Evolutionary conservation across 1,140 invertebrate genomes (phyloP), one percentile per base, ranked within the genome.

Genomic region (Patella vulgata): DNA sequence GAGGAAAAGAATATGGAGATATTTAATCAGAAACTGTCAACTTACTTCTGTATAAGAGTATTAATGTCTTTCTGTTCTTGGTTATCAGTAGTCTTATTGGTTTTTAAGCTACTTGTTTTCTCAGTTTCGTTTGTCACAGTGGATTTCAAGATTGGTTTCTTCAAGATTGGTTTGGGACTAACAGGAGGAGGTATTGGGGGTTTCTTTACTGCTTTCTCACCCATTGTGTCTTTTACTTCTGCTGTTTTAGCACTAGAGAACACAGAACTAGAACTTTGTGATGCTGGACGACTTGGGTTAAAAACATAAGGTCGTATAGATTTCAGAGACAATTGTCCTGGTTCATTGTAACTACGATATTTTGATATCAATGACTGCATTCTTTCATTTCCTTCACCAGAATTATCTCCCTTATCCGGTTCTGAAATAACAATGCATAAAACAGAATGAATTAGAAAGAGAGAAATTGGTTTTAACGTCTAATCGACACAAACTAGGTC

Each of bases 331-430:
- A 50, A 55, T 28, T 44, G 58, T 23, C 63, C 57, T 25, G 51
- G 42, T 28, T 74, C 71, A 33, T 70, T 71, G 47, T 79, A 73
- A 39, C 71, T 75, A 39, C 75, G 63, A 42, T 77, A 77, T 44
- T 76, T 79, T 44, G 75, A 76, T 48, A 77, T 77, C 11, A 79
- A 63, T 21, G 67, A 74, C 51, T 79, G 77, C 12, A 79, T 52
- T 33, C 73, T 44, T 46, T 70, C 71, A 8, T 66, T 63, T n/a
- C 71, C 71, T 28, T 71, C 73, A 33, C 58, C 42, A 42, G 65
- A 52, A 58, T 57, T 56, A 8, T 61, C 64, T 28, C 56, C 42
- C 44, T 69, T 64, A 3, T 65, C 62, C 33, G 66, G 61, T 27
- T 58, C 66, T 63, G 52, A 59, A 39, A 51, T 19, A 31, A n/a